phyloP scores from a whole-genome alignment of 2,888 invertebrate genomes.

The Phrixothrix hirtus region DNA sequence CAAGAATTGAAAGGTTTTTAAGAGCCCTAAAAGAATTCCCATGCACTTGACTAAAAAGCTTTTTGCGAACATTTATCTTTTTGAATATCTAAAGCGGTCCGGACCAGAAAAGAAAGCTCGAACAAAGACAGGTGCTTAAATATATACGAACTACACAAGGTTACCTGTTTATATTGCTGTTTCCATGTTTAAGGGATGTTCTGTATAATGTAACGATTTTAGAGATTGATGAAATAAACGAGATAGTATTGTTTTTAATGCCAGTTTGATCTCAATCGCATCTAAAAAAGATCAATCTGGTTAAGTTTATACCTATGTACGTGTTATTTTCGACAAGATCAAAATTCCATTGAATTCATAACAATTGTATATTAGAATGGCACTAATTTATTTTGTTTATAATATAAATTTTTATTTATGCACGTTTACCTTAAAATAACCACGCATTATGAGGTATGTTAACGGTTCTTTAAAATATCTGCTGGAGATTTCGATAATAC shows the following conservation, averaged over 20 bases:
- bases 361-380: neutral
- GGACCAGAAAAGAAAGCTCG: constrained; percentile 13
- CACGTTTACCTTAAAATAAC: constrained; percentile 2
- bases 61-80: constrained; percentile 28
- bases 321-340: constrained; percentile 14
- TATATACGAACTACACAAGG: constrained; percentile 32
- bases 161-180: constrained; percentile 27
- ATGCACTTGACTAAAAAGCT: constrained; percentile 27
- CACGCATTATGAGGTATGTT: neutral
- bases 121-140: constrained; percentile 36
- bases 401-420: constrained; percentile 10
- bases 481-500: constrained; percentile 25
- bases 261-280: constrained; percentile 34
- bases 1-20: constrained; percentile 1
- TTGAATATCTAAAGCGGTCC: constrained; percentile 31
- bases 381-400: constrained; percentile 3
- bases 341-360: constrained; percentile 12
- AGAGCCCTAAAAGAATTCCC: neutral
- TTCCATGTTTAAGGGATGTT: constrained; percentile 40
- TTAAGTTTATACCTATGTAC: constrained; percentile 12
- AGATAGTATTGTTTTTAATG: constrained; percentile 39
- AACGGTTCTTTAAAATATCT: constrained; percentile 20
- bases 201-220: constrained; percentile 38
- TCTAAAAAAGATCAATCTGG: constrained; percentile 23
- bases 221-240: constrained; percentile 35